Percentiles rank a stretch among this genome's conserved stretches.
Evolutionary conservation across 2,888 invertebrate species (phyloP).

Genomic region (Yponomeuta evonymella): DNA sequence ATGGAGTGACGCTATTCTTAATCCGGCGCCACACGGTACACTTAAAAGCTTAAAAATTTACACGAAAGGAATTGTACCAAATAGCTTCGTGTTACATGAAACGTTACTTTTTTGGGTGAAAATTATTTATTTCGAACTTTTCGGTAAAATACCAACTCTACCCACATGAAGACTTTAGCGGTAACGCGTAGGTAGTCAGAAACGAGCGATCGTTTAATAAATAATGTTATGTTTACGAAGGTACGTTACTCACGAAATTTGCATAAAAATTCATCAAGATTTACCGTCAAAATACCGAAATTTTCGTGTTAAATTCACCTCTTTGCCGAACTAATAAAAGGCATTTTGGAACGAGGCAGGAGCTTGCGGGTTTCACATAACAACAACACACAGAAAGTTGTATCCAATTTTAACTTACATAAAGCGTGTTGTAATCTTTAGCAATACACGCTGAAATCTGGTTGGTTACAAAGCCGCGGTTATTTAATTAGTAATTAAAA

Average conservation of each 20-base stretch:
- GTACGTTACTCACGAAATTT: background rate
- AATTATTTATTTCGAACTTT: background rate
- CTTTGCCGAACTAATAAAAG: background rate
- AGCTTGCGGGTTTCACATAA: background rate
- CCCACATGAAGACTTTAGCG: background rate
- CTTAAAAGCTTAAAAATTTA: too few relatives aligned
- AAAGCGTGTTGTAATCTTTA: too few relatives aligned
- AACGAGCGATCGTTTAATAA: background rate
- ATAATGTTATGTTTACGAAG: background rate
- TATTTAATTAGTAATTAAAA: too few relatives aligned
- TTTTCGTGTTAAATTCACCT: background rate
- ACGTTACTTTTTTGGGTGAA: background rate
- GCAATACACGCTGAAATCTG: too few relatives aligned
- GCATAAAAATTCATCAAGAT: background rate
- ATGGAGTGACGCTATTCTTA: too few relatives aligned
- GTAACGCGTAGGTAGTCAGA: background rate
- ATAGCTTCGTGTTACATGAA: background rate
- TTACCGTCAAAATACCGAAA: background rate
- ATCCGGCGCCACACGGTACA: too few relatives aligned
- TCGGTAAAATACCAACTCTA: background rate
- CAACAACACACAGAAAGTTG: background rate
- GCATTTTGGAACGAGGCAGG: background rate
- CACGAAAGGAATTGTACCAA: too few relatives aligned
- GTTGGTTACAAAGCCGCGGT: too few relatives aligned
- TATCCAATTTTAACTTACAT: background rate